Conservation (phyloP, 2,888 invertebrate species). For the Augochlorella aurata region DNA sequence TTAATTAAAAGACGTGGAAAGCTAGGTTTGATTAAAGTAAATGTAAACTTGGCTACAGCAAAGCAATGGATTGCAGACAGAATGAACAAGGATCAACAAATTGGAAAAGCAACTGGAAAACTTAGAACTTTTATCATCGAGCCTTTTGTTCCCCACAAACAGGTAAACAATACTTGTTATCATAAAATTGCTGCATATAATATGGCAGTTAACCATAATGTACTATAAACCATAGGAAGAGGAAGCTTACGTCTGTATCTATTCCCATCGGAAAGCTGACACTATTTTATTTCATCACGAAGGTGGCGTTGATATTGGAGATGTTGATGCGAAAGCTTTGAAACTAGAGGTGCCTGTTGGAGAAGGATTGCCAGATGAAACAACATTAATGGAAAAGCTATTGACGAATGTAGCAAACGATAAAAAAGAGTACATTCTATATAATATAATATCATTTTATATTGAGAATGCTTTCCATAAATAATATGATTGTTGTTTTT, state of each 20-base stretch:
- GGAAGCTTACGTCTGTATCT: constrained; percentile 98
- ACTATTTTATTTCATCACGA: constrained; percentile 98
- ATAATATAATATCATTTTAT: neutral
- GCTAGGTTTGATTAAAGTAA: constrained; percentile 97
- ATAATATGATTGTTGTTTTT: constrained; percentile 38
- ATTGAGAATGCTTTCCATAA: neutral
- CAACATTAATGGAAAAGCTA: constrained; percentile 84
- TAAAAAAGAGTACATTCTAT: constrained; percentile 84
- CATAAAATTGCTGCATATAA: neutral
- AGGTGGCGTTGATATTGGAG: constrained; percentile 99
- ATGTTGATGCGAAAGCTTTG: constrained; percentile 97
- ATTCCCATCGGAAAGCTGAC: constrained; percentile 95
- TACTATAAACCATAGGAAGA: constrained; percentile 86
- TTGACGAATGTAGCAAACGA: constrained; percentile 86
- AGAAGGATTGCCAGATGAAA: constrained; percentile 83
- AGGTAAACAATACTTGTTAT: constrained; percentile 84
- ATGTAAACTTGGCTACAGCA: constrained; percentile 90
- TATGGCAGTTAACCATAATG: neutral
- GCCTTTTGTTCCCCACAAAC: constrained; percentile 95
- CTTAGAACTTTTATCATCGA: constrained; percentile 97
- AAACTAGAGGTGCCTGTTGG: constrained; percentile 94
- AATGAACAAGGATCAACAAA: constrained; percentile 91
- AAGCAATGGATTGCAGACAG: constrained; percentile 94
- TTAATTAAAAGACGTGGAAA: constrained; percentile 99
- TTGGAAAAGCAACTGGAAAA: constrained; percentile 94